Evolutionary conservation across 2,888 invertebrate species (phyloP), one percentile per base, ranked within the genome.

Genomic region (Oscheius sp.): DNA sequence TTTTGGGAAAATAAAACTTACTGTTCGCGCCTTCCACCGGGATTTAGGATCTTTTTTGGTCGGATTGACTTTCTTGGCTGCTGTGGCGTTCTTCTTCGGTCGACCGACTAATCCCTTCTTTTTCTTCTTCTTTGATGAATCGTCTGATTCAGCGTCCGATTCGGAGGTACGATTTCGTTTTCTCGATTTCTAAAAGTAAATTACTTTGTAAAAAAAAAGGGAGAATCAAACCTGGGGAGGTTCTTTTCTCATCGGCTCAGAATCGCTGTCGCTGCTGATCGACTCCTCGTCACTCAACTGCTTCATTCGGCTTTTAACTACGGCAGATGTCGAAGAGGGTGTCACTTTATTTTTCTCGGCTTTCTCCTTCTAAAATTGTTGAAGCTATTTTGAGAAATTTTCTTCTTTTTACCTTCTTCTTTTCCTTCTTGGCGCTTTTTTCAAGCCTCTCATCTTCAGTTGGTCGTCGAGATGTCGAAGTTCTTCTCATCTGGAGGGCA

Each of bases 271-370:
- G 37, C 66, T 67, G 17, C 52, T 52, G 6, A 52, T 34, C 20
- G 50, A 50, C 12, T 33, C 39, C 27, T 67, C 71, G 23, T 63
- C 63, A 37, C 67, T 67, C 31, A 71, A 52, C 27, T 71, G 71
- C 33, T 64, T 63, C 68, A 71, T 27, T 27, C 34, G 17, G 12
- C 46, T 17, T 8, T n/a, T 20, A 15, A 37, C 17, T 17, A 20
- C 61, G 10, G 17, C 53, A 10, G 8, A 8, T 37, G 8, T 48
- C 6, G 48, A 23, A n/a, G 17, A 20, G 8, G 8, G 8, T 37
- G 8, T 48, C 6, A 25, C 12, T 12, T 48, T 48, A 10, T 48
- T 12, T 17, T 17, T 48, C 48, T 1, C 25, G 12, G 20, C 25
- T 45, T 63, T 37, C 23, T 42, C 61, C 42, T 52, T 61, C 69